phyloP scores from a whole-genome alignment of 2,888 invertebrate genomes.

The Philereme vetulata region DNA sequence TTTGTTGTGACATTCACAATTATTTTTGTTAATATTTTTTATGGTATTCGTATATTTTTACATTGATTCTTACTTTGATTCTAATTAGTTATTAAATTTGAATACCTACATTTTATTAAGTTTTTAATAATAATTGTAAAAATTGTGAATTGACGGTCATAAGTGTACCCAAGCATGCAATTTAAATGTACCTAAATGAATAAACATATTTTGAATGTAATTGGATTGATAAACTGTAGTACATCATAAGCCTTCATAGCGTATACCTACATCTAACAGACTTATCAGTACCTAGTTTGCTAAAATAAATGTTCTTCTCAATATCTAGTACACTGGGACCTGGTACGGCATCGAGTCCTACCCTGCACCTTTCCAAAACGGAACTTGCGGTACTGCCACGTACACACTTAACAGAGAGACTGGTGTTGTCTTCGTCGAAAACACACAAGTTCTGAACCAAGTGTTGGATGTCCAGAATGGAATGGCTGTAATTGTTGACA shows the following conservation, averaged over 20 bases:
- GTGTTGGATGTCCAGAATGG: conserved; percentile 57
- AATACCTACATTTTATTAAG: no score
- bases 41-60: no score
- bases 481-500: conserved; percentile 51
- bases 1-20: no score
- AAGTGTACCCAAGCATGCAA: no score
- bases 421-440: conserved; percentile 52
- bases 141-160: no score
- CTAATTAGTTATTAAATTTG: no score
- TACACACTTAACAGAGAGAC: conserved; percentile 49
- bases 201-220: no score
- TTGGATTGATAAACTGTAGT: no score
- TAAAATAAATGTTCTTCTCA: conserved; percentile 2
- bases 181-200: no score
- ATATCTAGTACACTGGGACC: conserved; percentile 56
- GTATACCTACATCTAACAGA: neutral
- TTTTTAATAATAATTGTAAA: no score
- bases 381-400: conserved; percentile 61
- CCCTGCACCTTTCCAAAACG: conserved; percentile 64
- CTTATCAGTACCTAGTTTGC: neutral
- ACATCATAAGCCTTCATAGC: neutral
- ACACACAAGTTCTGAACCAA: conserved; percentile 63
- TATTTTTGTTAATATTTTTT: no score
- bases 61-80: no score
- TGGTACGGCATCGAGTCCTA: conserved; percentile 72